Conservation (phyloP, 2,797 vertebrate species). For the Kryptolebias ocellatus region DNA sequence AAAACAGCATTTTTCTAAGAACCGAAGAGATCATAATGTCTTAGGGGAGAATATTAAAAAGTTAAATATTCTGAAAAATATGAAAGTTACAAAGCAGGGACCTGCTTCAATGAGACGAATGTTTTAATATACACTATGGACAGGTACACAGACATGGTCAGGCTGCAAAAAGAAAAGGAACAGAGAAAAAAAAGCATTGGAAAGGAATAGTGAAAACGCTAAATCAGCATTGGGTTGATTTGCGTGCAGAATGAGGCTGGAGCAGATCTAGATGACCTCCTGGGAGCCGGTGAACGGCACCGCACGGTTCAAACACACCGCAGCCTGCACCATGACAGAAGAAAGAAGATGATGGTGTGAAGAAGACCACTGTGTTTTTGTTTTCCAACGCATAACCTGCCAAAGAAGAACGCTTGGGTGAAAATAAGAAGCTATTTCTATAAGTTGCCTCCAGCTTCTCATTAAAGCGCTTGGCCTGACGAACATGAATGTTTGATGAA, state of each 20-base stretch:
- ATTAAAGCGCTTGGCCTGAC: slow-evolving; percentile 54
- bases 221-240: slow-evolving; percentile 10
- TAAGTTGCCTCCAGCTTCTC: slow-evolving; percentile 39
- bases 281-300: slow-evolving; percentile 15
- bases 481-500: slow-evolving; percentile 77
- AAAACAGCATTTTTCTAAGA: too few relatives aligned
- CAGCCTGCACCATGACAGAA: not conserved
- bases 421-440: slow-evolving; percentile 44
- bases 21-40: too few relatives aligned
- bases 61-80: too few relatives aligned
- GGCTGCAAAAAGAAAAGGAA: too few relatives aligned
- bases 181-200: too few relatives aligned
- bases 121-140: too few relatives aligned
- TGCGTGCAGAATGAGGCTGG: slow-evolving; percentile 4
- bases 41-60: too few relatives aligned
- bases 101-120: too few relatives aligned
- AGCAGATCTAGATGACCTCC: slow-evolving; percentile 33
- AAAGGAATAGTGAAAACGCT: too few relatives aligned
- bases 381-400: not conserved
- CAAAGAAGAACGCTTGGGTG: slow-evolving; percentile 38
- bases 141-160: too few relatives aligned
- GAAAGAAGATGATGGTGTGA: not conserved
- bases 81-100: too few relatives aligned
- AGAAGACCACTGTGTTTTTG: not conserved
- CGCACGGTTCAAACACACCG: slow-evolving; percentile 22